These are phyloP conservation scores for Octonoba sinensis DNA, from an alignment of 2,888 invertebrate species.

Conservation along the genomic window DNA sequence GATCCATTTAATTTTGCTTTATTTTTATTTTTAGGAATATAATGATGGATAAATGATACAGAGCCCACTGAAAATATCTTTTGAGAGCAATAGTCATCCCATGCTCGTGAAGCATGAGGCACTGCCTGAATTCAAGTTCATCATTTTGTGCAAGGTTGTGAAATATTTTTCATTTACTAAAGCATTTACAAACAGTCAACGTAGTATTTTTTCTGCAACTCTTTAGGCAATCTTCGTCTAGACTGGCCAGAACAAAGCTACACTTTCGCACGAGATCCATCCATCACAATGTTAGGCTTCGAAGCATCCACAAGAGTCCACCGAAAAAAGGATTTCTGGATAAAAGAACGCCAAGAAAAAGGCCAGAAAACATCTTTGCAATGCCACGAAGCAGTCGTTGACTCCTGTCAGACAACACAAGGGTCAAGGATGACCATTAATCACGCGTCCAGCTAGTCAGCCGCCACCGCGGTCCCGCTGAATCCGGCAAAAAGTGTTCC, in stretches of 20 bases:
- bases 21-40: no score
- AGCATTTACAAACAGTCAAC: background rate
- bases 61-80: no score
- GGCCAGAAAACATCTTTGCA: slow-evolving; percentile 11
- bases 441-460: slow-evolving; percentile 27
- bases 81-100: no score
- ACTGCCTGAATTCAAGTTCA: no score
- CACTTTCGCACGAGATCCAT: slow-evolving; percentile 12
- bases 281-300: slow-evolving; percentile 43
- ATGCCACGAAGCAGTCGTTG: slow-evolving; percentile 39
- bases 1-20: no score
- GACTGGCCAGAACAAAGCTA: slow-evolving; percentile 14
- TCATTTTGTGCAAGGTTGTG: no score
- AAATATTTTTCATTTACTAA: no score
- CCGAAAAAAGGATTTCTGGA: slow-evolving; percentile 8
- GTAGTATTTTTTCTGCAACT: background rate
- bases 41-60: no score
- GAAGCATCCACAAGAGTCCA: background rate
- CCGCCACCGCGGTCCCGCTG: slow-evolving; percentile 4
- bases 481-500: slow-evolving; percentile 18
- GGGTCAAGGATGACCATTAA: slow-evolving; percentile 60
- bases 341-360: no score
- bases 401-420: slow-evolving; percentile 43
- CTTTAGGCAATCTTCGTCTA: background rate
- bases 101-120: no score